Percentiles rank a stretch among this genome's conserved stretches.
phyloP scores from a whole-genome alignment of 2,113 vertebrate species.

The Dasyprocta punctata region DNA sequence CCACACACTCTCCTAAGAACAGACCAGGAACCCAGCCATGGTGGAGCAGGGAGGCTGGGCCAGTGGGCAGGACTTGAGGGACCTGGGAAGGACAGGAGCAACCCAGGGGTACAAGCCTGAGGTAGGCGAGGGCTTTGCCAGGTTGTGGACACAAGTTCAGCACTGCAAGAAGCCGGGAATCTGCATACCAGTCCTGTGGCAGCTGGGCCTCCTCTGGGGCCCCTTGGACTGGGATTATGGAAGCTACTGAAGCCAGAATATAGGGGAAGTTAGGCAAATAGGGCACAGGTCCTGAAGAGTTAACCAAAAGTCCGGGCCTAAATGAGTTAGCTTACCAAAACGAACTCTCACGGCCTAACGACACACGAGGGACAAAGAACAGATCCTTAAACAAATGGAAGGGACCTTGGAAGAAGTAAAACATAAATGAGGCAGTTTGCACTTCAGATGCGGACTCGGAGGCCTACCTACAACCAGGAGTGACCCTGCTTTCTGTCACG shows the following conservation, averaged over 20 bases:
- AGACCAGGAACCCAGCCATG: neutral
- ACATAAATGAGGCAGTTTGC: neutral
- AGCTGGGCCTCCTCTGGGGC: neutral
- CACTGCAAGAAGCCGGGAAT: neutral
- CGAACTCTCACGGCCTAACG: neutral
- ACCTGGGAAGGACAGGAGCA: neutral
- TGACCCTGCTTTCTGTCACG: neutral
- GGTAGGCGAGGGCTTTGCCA: neutral
- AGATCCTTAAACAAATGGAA: neutral
- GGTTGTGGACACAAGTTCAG: neutral
- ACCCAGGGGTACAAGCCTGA: neutral
- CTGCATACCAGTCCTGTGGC: neutral
- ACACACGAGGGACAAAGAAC: neutral
- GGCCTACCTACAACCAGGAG: neutral
- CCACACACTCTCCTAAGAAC: neutral
- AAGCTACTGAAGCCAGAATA: neutral
- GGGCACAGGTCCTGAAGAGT: neutral
- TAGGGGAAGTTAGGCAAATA: neutral
- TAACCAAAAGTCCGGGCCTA: neutral
- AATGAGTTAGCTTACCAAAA: neutral
- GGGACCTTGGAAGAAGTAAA: neutral
- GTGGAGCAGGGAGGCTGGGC: neutral
- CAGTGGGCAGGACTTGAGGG: neutral
- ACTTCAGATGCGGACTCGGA: neutral
- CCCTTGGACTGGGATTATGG: too few relatives aligned